Conservation (phyloP, 2,113 vertebrate genomes). For the Alethe diademata region DNA sequence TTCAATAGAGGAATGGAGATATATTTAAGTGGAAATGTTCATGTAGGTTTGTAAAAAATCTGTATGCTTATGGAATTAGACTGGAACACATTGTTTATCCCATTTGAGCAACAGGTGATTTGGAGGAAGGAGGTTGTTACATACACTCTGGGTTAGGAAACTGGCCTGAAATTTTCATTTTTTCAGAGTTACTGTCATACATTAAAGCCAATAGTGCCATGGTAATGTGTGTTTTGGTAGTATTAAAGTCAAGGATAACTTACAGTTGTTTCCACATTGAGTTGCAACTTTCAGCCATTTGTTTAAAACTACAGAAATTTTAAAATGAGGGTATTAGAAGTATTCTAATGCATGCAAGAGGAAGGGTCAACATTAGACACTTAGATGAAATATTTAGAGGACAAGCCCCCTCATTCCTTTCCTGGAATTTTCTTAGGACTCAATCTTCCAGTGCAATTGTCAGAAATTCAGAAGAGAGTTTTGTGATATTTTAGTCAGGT, state of each 20-base stretch:
- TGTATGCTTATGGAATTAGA: not conserved
- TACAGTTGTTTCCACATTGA: not conserved
- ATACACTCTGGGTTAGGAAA: not conserved
- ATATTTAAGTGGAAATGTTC: not conserved
- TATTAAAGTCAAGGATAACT: not conserved
- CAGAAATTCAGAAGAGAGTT: not conserved
- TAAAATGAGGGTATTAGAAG: not conserved
- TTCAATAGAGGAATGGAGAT: not conserved
- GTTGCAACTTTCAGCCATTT: not conserved
- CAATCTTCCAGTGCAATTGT: not conserved
- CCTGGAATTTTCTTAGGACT: not conserved
- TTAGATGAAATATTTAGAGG: not conserved
- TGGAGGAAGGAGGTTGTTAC: not conserved
- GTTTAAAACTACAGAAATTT: not conserved
- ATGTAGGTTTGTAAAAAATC: not conserved
- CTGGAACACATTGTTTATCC: not conserved
- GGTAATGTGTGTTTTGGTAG: not conserved
- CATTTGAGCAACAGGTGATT: not conserved
- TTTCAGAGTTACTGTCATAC: not conserved
- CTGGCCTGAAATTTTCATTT: not conserved
- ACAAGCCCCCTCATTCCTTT: not conserved
- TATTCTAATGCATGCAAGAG: not conserved
- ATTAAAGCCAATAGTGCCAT: not conserved
- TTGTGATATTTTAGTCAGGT: not conserved
- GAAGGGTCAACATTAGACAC: not conserved